Evolutionary conservation across 2,888 invertebrate genomes (phyloP), one percentile per base, ranked within the genome.

Genomic region (Phyto melanocephala): DNA sequence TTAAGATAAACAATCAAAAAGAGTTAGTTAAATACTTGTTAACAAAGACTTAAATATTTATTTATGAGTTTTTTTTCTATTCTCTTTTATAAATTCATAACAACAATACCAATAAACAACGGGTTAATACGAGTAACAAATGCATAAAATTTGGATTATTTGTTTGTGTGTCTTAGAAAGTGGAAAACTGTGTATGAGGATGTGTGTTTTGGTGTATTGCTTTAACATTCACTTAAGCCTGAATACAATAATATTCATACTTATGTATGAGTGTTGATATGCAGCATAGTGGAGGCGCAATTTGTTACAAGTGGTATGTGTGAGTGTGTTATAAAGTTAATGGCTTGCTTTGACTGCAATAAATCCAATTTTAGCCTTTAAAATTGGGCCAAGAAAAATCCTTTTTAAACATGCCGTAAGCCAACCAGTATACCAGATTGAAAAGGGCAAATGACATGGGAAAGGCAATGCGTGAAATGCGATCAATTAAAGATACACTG

Each of bases 371-470:
- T 77, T 88, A 42, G 86, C 87, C 76, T 87, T 89, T n/a, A 87
- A 86, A 40, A 86, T 86, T 56, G 87, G 71, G 87, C 89, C 90
- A 90, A 20, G 88, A 87, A 65, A 90, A 90, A 78, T 90, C 90
- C 74, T 89, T 90, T 87, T 95, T 95, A 81, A 95, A 95, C 87
- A 95, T 94, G 15, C 95, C 95, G 90, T 96, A 97, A 42, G 95
- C 93, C 90, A 96, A 91, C 98, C 98, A 98, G 91, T 98, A 98
- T 88, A 95, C 94, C 68, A 98, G 92, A 90, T 98, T 98, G 83
- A 98, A 94, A 0, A 96, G 90, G 0, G 95, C 94, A 89, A 98
- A 98, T 0, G 96, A 96, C 11, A 96, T 94, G 2, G 98, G 98
- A 89, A 97, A 96, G 60, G 96, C 92, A 60, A 96, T 92, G 60